A percentile compares a stretch with the other conserved stretches of the same genome.
Evolutionary conservation across 2,113 vertebrate species (phyloP).

Genomic region (Anthoscopus minutus): DNA sequence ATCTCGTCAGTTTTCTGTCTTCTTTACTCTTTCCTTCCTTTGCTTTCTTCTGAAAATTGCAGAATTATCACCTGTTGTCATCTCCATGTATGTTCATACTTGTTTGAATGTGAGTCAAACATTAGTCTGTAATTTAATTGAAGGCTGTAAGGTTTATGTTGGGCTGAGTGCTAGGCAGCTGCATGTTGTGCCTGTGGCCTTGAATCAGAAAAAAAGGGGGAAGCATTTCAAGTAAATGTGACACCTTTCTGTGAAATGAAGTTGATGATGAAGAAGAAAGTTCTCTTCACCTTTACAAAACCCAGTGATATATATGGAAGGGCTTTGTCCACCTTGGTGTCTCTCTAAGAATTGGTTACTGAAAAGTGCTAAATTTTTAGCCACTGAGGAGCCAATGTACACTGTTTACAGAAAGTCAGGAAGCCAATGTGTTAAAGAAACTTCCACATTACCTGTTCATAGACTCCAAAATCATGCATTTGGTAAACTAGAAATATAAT

Average conservation of each 20-base stretch:
- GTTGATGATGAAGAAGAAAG: neutral
- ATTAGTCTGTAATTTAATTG: conserved; percentile 19
- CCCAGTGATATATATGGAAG: rapidly evolving
- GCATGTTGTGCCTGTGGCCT: neutral
- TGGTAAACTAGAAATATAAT: neutral
- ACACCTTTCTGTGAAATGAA: neutral
- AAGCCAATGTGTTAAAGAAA: neutral
- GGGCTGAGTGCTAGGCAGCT: neutral
- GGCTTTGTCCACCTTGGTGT: neutral
- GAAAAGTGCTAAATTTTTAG: neutral
- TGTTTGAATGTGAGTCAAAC: conserved; percentile 37
- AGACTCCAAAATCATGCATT: neutral
- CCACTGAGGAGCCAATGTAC: neutral
- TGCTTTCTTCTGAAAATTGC: conserved; percentile 23
- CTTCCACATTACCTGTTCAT: neutral
- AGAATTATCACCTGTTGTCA: conserved; percentile 50
- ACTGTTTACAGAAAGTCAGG: neutral
- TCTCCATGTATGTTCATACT: conserved; percentile 39
- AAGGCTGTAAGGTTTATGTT: neutral
- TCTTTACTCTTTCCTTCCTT: neutral
- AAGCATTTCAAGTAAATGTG: neutral
- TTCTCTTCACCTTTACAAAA: neutral
- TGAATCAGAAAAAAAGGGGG: neutral
- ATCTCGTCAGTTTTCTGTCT: neutral
- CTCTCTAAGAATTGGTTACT: neutral